Evolutionary conservation across 2,113 vertebrate genomes (phyloP).

Genomic region (Pelvicachromis taeniatus): DNA sequence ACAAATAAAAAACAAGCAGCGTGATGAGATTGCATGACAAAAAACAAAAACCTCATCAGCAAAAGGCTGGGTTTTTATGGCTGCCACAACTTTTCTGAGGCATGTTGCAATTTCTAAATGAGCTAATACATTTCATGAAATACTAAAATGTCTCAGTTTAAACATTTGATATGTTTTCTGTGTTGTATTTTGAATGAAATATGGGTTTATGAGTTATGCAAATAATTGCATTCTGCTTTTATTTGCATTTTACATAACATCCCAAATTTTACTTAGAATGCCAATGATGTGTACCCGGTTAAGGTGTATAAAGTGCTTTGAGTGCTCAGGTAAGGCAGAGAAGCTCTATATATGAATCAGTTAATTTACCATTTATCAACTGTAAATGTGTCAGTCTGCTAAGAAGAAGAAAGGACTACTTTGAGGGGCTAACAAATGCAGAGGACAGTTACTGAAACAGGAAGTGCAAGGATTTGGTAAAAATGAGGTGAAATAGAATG

Average conservation of each 20-base stretch:
- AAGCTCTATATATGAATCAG: not conserved
- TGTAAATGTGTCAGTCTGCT: not conserved
- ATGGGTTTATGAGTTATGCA: not conserved
- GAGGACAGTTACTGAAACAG: not conserved
- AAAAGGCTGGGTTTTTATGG: not conserved
- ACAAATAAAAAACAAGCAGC: not conserved
- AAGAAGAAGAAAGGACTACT: not conserved
- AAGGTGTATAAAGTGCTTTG: not conserved
- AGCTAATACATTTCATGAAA: not conserved
- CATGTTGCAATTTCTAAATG: not conserved
- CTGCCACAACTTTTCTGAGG: fast-evolving
- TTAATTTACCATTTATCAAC: not conserved
- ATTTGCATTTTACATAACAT: not conserved
- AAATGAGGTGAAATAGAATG: fast-evolving
- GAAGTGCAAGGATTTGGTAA: not conserved
- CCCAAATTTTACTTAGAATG: not conserved
- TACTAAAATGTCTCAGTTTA: not conserved
- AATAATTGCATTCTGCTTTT: too few relatives aligned
- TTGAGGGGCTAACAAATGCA: not conserved
- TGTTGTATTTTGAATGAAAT: not conserved
- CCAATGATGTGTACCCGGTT: not conserved
- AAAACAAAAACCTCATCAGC: not conserved
- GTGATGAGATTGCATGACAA: not conserved
- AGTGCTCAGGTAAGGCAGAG: not conserved
- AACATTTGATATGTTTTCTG: not conserved